Evolutionary conservation across 2,797 vertebrate genomes (phyloP), one percentile per base, ranked within the genome.

Genomic region (Chelmon rostratus): DNA sequence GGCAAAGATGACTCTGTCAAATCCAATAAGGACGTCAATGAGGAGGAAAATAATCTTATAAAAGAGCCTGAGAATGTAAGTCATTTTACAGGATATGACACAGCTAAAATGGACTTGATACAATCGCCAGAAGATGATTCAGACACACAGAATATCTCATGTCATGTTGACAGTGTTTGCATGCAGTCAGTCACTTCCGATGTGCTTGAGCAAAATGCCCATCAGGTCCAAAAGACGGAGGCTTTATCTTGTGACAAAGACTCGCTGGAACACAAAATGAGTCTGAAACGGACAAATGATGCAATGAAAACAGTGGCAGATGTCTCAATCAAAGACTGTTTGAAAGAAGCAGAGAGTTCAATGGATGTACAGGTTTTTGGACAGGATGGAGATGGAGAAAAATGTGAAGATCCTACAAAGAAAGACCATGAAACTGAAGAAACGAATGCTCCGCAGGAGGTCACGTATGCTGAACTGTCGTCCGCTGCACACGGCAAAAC

Each of bases 51-150:
- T 7, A 73, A 56, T 53, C 21, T 13, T 58, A 50, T 12, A 9
- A 56, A 79, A 65, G 57, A 78, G 5, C 12, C 58, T 23, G 35
- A 73, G 6, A 42, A 69, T 78, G 46, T 62, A 18, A 40, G 28
- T 47, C 33, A 25, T 8, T 19, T 68, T 35, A 74, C 56, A 85
- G 53, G 58, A 72, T 4, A 42, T 79, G 67, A 79, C 54, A 54
- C 25, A 53, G 31, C 73, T 57, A 54, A 83, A 79, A 68, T 13
- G 4, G 57, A 81, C 3, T 40, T 57, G 31, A 79, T 63, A 15
- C 62, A 79, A 73, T 82, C 86, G 58, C 21, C 63, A 37, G 66
- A 85, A 59, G 58, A 61, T 68, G 58, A 56, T 57, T 73, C 78
- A 57, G 65, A 73, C 62, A 50, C 44, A 35, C 61, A 82, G 56